Evolutionary conservation across 2,797 vertebrate genomes (phyloP).

Genomic region (Gallinago nigripennis): DNA sequence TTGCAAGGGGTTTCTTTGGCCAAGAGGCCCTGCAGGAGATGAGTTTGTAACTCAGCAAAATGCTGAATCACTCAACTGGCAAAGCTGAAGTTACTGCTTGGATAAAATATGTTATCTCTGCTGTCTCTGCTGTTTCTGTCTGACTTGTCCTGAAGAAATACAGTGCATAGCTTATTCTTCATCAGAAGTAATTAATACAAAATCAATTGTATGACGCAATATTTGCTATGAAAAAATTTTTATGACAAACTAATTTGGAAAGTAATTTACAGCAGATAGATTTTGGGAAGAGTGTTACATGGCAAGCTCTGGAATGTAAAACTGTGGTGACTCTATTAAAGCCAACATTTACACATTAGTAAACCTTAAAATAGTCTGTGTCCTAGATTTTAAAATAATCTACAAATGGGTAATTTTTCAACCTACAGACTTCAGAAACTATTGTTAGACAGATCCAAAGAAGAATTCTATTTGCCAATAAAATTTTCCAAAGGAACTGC

Average conservation of each 20-base stretch:
- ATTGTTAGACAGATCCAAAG: conserved; percentile 14
- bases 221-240: background rate
- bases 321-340: background rate
- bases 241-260: conserved; percentile 16
- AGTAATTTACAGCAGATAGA: background rate
- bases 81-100: background rate
- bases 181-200: background rate
- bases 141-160: background rate
- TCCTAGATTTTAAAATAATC: conserved; percentile 32
- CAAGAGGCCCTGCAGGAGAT: background rate
- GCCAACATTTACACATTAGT: conserved; percentile 11
- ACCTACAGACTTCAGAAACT: background rate
- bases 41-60: background rate
- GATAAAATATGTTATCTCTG: background rate
- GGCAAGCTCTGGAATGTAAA: background rate
- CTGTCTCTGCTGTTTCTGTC: background rate
- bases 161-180: background rate
- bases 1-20: background rate
- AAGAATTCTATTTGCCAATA: conserved; percentile 32
- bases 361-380: conserved; percentile 40
- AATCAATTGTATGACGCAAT: background rate
- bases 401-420: conserved; percentile 57
- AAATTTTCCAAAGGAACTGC: conserved; percentile 8
- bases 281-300: background rate
- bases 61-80: background rate